Percentiles rank a stretch among this genome's conserved stretches.
Conservation (phyloP, 1,140 invertebrate genomes). For the Formica exsecta region DNA sequence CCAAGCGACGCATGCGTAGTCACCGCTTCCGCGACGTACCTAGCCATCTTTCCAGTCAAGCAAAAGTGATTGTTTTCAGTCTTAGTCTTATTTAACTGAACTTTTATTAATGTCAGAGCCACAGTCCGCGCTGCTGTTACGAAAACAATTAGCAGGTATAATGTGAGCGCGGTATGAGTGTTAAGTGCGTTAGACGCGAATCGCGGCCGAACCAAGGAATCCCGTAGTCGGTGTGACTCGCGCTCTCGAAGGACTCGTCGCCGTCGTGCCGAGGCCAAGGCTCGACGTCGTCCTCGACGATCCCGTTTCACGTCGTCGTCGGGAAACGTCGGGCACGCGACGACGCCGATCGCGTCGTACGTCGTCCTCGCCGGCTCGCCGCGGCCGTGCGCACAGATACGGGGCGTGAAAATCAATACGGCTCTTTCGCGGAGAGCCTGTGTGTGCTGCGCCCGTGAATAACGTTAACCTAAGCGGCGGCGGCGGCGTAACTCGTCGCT, state of each 20-base stretch:
- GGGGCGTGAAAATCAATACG: conserved; percentile 86
- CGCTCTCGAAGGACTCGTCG: conserved; percentile 79
- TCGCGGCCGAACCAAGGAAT: conserved; percentile 69
- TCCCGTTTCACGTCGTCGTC: conserved; percentile 23
- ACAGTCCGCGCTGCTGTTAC: conserved; percentile 97
- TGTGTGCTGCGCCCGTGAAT: conserved; percentile 76
- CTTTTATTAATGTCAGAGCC: conserved; percentile 95
- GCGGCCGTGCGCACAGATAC: conserved; percentile 75
- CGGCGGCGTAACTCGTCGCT: conserved; percentile 40
- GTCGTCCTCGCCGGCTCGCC: conserved; percentile 52
- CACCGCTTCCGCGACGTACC: conserved; percentile 84
- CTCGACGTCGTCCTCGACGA: conserved; percentile 50
- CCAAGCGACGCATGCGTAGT: conserved; percentile 83
- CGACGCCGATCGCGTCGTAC: not conserved
- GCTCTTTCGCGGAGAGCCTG: conserved; percentile 70
- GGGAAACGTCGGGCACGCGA: not conserved
- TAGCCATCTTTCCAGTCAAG: conserved; percentile 85
- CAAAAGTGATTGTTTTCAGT: conserved; percentile 86
- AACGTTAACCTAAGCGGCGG: conserved; percentile 76
- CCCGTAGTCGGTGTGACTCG: conserved; percentile 77
- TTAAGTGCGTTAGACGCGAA: conserved; percentile 58
- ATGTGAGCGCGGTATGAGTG: conserved; percentile 68
- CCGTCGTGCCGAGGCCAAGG: conserved; percentile 63
- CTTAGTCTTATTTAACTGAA: conserved; percentile 86
- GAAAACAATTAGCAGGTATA: conserved; percentile 97